These are phyloP conservation scores for Orthonevra nobilis DNA, from an alignment of 2,888 invertebrate genomes.

Conservation along the genomic window DNA sequence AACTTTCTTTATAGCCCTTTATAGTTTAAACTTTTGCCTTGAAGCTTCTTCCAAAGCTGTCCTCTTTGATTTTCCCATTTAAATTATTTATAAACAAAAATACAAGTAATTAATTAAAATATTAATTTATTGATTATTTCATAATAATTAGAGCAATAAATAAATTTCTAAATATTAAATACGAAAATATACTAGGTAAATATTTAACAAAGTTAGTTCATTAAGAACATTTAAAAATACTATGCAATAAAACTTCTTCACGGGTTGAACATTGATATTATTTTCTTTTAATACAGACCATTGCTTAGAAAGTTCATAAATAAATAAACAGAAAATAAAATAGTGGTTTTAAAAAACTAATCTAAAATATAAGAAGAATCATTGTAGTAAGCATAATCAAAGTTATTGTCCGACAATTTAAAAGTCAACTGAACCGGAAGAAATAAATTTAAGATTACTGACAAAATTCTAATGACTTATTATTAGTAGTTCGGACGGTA, in stretches of 20 bases:
- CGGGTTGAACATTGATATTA: constrained; percentile 51
- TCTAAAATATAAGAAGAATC: too few relatives aligned
- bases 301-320: background rate
- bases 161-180: constrained; percentile 7
- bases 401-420: background rate
- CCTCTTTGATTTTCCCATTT: constrained; percentile 34
- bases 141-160: constrained; percentile 32
- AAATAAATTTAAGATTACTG: too few relatives aligned
- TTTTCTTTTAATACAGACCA: constrained; percentile 19
- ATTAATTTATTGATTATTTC: background rate
- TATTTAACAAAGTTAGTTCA: constrained; percentile 1
- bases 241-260: constrained; percentile 38
- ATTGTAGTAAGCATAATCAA: too few relatives aligned
- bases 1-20: background rate
- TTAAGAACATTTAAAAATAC: constrained; percentile 9
- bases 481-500: too few relatives aligned
- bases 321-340: background rate
- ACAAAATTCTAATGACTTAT: too few relatives aligned
- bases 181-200: constrained; percentile 6
- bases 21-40: background rate
- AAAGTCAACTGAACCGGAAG: background rate
- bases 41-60: constrained; percentile 5
- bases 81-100: background rate
- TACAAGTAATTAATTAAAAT: too few relatives aligned
- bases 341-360: too few relatives aligned